These are phyloP conservation scores for Sprattus sprattus DNA, from an alignment of 2,113 vertebrate genomes.

Conservation along the genomic window DNA sequence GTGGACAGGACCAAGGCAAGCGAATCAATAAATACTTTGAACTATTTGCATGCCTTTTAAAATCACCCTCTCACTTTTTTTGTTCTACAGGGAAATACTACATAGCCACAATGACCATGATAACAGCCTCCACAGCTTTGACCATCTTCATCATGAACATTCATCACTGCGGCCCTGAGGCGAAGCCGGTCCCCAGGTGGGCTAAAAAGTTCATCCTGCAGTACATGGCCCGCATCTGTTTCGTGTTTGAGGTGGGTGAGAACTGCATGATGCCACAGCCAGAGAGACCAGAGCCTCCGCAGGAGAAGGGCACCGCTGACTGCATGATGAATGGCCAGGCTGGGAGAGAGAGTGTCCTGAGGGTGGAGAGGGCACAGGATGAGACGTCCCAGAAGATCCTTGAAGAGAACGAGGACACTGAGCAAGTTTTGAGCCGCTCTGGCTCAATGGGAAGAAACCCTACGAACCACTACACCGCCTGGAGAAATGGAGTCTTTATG, in stretches of 20 bases:
- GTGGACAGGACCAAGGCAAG: too few species aligned
- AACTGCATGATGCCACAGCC: slow-evolving; percentile 71
- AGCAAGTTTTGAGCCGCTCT: neutral
- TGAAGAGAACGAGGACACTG: slow-evolving; percentile 58
- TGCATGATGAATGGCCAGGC: slow-evolving; percentile 57
- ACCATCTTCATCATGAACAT: slow-evolving; percentile 92
- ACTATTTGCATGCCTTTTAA: neutral
- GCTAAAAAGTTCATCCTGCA: slow-evolving; percentile 78
- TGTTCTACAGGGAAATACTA: slow-evolving; percentile 84
- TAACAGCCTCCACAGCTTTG: slow-evolving; percentile 83
- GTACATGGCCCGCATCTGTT: slow-evolving; percentile 80
- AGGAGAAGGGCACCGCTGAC: slow-evolving; percentile 37
- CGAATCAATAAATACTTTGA: too few species aligned
- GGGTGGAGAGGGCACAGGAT: slow-evolving; percentile 35
- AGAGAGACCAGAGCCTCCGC: slow-evolving; percentile 50
- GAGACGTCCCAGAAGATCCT: fast-evolving
- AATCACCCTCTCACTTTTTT: neutral
- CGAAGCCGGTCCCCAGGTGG: slow-evolving; percentile 81
- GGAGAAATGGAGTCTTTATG: slow-evolving; percentile 50
- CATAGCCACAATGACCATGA: slow-evolving; percentile 92
- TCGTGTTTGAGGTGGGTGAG: slow-evolving; percentile 78
- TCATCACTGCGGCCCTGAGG: slow-evolving; percentile 85
- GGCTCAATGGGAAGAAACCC: slow-evolving; percentile 36
- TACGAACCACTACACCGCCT: slow-evolving; percentile 41
- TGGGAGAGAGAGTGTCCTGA: slow-evolving; percentile 50